Evolutionary conservation across 2,797 vertebrate species (phyloP).

Genomic region (Muscicapa comitata): DNA sequence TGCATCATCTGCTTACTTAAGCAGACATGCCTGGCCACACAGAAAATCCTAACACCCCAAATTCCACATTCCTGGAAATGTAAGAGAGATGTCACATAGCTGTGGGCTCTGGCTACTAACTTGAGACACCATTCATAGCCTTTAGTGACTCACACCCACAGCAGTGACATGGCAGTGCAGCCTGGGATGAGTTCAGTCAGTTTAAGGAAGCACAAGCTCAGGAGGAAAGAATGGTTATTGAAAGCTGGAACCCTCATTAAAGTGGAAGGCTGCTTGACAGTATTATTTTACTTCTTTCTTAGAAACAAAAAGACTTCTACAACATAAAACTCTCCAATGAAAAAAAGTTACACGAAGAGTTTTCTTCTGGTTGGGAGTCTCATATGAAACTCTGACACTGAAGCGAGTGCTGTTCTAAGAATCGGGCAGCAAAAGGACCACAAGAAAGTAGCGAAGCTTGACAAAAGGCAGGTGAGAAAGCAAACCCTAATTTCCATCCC

Average conservation of each 20-base stretch:
- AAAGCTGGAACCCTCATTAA: neutral
- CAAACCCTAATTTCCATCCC: neutral
- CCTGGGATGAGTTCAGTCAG: neutral
- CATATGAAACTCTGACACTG: rapidly evolving
- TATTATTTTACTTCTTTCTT: neutral
- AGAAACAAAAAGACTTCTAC: neutral
- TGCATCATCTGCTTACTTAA: neutral
- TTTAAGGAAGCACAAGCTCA: neutral
- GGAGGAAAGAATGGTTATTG: neutral
- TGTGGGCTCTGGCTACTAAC: neutral
- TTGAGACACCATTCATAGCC: neutral
- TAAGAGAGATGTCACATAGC: neutral
- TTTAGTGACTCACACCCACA: neutral
- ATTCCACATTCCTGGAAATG: neutral
- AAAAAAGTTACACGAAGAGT: neutral
- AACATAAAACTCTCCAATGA: neutral
- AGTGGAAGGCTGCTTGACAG: neutral
- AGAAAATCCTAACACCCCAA: neutral
- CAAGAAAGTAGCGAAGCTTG: neutral
- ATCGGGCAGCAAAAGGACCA: neutral
- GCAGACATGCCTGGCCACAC: neutral
- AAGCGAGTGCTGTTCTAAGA: neutral
- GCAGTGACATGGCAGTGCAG: neutral
- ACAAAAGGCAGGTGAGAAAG: neutral
- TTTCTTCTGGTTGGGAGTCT: neutral